phyloP scores from a whole-genome alignment of 1,140 invertebrate genomes.

The Leguminivora glycinivorella region DNA sequence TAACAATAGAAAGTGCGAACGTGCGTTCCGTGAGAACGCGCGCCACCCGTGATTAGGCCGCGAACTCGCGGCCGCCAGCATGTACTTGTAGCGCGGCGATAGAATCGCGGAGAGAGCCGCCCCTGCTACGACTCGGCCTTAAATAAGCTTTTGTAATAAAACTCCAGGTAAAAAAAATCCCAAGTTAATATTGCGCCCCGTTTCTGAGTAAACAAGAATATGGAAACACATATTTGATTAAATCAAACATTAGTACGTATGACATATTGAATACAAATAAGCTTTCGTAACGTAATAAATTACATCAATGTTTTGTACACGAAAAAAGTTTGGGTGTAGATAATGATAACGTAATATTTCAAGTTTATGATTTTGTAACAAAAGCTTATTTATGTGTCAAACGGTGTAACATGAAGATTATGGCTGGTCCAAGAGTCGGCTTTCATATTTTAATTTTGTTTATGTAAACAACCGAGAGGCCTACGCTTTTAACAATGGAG shows the following conservation, averaged over 20 bases:
- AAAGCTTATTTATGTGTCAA: conserved; percentile 37
- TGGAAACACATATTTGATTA: conserved; percentile 52
- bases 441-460: conserved; percentile 27
- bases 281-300: conserved; percentile 29
- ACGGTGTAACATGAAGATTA: conserved; percentile 34
- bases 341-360: conserved; percentile 36
- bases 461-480: conserved; percentile 18
- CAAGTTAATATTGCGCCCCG: conserved; percentile 52
- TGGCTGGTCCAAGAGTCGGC: background rate
- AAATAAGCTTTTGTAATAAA: background rate
- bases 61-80: no score
- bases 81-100: no score
- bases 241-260: conserved; percentile 48
- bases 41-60: no score
- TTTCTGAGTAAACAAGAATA: conserved; percentile 46
- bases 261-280: conserved; percentile 41
- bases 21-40: no score
- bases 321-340: conserved; percentile 12
- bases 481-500: conserved; percentile 34
- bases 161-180: conserved; percentile 64
- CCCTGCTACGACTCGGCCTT: background rate
- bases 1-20: no score
- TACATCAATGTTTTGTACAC: conserved; percentile 17
- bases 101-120: no score
- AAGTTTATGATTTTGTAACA: conserved; percentile 35